Percentiles rank a stretch among this genome's conserved stretches.
phyloP scores from a whole-genome alignment of 2,797 vertebrate species.

The Rachycentron canadum region DNA sequence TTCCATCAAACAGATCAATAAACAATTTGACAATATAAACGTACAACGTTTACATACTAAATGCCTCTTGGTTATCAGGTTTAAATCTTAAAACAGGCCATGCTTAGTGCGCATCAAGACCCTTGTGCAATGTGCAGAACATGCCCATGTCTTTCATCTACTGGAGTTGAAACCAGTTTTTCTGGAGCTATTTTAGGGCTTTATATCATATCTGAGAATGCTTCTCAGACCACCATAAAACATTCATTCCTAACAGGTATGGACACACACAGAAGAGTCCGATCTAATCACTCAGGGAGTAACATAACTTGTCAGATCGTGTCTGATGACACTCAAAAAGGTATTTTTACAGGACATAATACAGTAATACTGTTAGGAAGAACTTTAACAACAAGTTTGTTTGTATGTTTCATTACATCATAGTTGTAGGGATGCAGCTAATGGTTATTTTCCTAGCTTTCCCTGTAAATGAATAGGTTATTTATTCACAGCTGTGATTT shows the following conservation, averaged over 20 bases:
- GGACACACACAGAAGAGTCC: slow-evolving; percentile 37
- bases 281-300: slow-evolving; percentile 53
- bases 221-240: slow-evolving; percentile 43
- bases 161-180: slow-evolving; percentile 20
- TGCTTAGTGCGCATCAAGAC: slow-evolving; percentile 13
- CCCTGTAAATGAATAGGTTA: background rate
- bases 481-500: background rate
- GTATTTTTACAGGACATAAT: slow-evolving; percentile 19
- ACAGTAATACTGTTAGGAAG: background rate
- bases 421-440: background rate
- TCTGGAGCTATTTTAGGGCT: slow-evolving; percentile 23
- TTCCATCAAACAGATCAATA: background rate
- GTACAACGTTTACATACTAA: slow-evolving; percentile 18
- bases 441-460: background rate
- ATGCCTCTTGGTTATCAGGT: slow-evolving; percentile 24
- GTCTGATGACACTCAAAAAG: slow-evolving; percentile 34
- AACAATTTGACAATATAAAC: slow-evolving; percentile 12
- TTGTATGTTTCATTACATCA: background rate
- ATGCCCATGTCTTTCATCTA: background rate
- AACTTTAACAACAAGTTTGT: background rate
- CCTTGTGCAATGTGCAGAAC: background rate
- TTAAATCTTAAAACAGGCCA: slow-evolving; percentile 1
- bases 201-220: slow-evolving; percentile 35
- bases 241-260: slow-evolving; percentile 47
- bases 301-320: slow-evolving; percentile 60